Base-by-base conservation (phyloP, 2,888 invertebrate species). In the Oegoconia quadripuncta region DNA sequence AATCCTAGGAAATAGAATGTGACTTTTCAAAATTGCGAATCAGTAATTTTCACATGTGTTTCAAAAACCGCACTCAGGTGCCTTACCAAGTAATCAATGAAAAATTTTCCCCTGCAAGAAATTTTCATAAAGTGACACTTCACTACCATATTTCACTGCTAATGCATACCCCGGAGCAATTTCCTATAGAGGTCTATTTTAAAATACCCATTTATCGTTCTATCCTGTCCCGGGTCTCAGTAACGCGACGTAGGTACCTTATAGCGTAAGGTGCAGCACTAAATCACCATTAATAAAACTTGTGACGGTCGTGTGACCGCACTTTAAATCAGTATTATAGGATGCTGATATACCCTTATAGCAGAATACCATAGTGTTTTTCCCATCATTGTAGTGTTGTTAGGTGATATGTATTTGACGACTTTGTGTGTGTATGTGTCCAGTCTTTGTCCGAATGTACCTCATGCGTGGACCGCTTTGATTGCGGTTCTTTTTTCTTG, bases 111-210 rank as follows among this genome's bases (percentile, higher is more conserved):
- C 27, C n/a, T 14, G 27, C 12, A 12, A 30, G 15, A n/a, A 17
- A 20, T 17, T 22, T 28, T 36, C 11, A 11, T 36, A 20, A 14
- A 22, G 22, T 30, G 30, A 15, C 29, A 30, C 20, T 17, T 27
- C 25, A 17, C n/a, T 16, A 15, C 20, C 31, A 17, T 31, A 30
- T 23, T 30, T 31, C 16, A 30, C 14, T 25, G 17, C 13, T 25
- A 41, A 37, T 26, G 28, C 41, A 37, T 41, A 34, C 33, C 16
- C 26, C 20, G 31, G 13, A 13, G 37, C 37, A 41, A 37, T 41
- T 34, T 37, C 34, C 37, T 41, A 16, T 30, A 14, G 14, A 18
- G 26, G 37, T 37, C 34, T 37, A 37, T 34, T 41, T 37, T 30
- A 37, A 36, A 37, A 39, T 33, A 39, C 3, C 38, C 32, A 39